A percentile compares a stretch with the other conserved stretches of the same genome.
These are phyloP conservation scores for Melanerpes formicivorus DNA, from an alignment of 2,113 vertebrate genomes.

Conservation along the genomic window DNA sequence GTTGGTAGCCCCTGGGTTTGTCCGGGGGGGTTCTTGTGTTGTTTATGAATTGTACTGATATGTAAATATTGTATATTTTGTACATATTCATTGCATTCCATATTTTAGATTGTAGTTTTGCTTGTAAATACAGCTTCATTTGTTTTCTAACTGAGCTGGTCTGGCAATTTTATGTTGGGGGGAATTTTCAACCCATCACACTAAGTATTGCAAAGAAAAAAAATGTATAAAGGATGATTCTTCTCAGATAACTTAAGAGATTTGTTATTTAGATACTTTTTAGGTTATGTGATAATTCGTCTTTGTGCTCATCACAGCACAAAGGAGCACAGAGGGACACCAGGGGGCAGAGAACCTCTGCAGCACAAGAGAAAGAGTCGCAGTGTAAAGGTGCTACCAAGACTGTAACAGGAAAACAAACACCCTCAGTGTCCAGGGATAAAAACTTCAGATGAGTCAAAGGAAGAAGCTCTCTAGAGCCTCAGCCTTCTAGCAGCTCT, in stretches of 20 bases:
- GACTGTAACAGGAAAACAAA: not conserved
- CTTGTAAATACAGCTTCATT: too few species aligned
- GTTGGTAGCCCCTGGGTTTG: too few species aligned
- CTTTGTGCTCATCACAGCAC: not conserved
- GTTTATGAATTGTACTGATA: too few species aligned
- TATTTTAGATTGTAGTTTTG: too few species aligned
- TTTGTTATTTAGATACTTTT: not conserved
- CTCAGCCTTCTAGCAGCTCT: too few species aligned
- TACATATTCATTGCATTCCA: too few species aligned
- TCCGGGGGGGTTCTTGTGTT: too few species aligned
- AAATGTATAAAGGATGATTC: not conserved
- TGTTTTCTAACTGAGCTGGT: too few species aligned
- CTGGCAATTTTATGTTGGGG: too few species aligned
- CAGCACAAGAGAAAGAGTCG: not conserved
- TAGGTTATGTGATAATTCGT: not conserved
- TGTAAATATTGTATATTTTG: too few species aligned
- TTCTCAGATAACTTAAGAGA: not conserved
- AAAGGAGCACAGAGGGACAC: not conserved
- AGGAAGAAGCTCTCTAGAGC: not conserved
- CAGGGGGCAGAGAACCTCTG: not conserved
- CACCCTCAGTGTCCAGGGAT: not conserved
- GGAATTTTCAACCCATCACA: too few species aligned
- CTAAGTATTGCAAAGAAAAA: not conserved
- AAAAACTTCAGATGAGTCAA: not conserved
- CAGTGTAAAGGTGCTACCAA: not conserved